Base-by-base conservation (phyloP, 2,113 vertebrate species). In the Atlantisia rogersi region DNA sequence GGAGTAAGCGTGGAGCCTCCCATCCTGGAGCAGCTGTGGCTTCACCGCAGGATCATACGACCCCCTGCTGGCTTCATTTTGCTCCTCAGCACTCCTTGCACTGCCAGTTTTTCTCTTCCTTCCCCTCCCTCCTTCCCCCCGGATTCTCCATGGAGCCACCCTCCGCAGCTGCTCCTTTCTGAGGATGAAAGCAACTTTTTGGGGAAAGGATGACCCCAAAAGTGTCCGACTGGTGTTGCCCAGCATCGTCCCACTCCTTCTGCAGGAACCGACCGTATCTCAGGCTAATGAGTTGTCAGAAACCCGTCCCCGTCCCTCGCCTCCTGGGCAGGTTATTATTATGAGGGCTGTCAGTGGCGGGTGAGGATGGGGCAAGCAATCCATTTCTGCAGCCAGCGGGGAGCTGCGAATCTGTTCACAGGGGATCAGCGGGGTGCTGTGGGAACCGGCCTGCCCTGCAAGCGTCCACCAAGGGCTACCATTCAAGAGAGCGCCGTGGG, bases 291-390 rank as follows among this genome's bases (percentile, higher is more conserved):
- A 97, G 94, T 96, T 96, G 96, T 95, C 94, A 95, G 84, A 95
- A 94, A 69, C 79, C 90, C 95, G 18, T 93, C 77, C 37, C 35
- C 50, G 5, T 91, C 94, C 85, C 95, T 97, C 84, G 94, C 96
- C 97, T 97, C 97, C 88, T 20, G 50, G 91, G 94, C 95, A 80
- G 87, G 95, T 97, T 97, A 98, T 97, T 97, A 97, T 97, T 97
- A 97, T 95, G 97, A 97, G 95, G 96, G 96, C 97, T 98, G 97
- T 98, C 97, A 97, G 96, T 96, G 93, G 95, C 94, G 90, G 92
- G 95, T 96, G 93, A 96, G 94, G 96, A 95, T 93, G 94, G 95
- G 95, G 96, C 96, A 96, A 95, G 94, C 95, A 94, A 76, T 94
- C 95, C 90, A 88, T 94, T 95, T 82, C 95, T 95, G 94, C 76